Evolutionary conservation across 2,797 vertebrate species (phyloP).

Genomic region (Lepidocolaptes lacrymiger): DNA sequence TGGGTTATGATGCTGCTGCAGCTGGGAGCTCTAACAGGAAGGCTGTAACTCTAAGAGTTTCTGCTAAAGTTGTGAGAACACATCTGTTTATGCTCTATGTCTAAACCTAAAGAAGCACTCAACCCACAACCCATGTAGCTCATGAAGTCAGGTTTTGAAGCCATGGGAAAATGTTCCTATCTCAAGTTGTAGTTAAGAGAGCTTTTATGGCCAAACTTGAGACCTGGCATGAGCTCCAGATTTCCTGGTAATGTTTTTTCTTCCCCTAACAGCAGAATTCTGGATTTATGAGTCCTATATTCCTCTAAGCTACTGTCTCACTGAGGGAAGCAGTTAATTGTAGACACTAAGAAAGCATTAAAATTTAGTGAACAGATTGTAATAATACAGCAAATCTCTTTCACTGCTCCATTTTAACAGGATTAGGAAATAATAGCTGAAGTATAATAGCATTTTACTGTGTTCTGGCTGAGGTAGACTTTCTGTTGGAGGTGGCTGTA

Average conservation of each 20-base stretch:
- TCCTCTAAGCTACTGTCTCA: background rate
- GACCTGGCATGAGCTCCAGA: background rate
- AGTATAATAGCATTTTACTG: background rate
- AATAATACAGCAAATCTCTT: conserved; percentile 29
- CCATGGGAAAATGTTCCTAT: background rate
- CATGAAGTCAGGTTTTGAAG: background rate
- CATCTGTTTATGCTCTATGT: background rate
- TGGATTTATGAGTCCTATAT: background rate
- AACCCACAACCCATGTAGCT: background rate
- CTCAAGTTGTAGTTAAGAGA: background rate
- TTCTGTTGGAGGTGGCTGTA: background rate
- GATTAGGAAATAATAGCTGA: background rate
- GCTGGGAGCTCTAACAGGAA: background rate
- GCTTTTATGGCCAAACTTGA: background rate
- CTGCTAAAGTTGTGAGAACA: background rate
- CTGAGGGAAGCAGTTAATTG: background rate
- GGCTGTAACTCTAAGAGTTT: background rate
- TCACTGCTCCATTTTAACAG: background rate
- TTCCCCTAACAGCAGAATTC: background rate
- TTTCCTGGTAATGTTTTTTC: background rate
- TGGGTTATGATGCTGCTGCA: background rate
- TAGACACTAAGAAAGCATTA: background rate
- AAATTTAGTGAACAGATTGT: background rate
- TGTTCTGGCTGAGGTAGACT: background rate
- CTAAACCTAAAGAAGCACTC: background rate